These are phyloP conservation scores for pig (Sus scrofa) DNA, from an alignment of 2,113 vertebrate species.

Conservation along the genomic window T2T-Sscrofa CM000818.6:83480501-83481000, in stretches of 20 bases:
- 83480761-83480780: background rate
- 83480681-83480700: background rate
- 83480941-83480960: background rate
- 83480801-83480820: constrained; percentile 5
- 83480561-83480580: background rate
- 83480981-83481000: background rate
- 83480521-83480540: background rate
- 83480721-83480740: background rate
- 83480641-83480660: background rate
- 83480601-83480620: background rate
- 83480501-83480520: background rate
- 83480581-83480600: background rate
- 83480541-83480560: background rate
- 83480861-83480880: background rate
- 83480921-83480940: background rate
- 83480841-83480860: background rate
- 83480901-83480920: background rate
- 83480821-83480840: background rate
- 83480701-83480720: background rate
- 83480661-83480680: background rate
- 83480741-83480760: background rate
- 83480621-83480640: background rate
- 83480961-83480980: background rate
- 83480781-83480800: background rate
- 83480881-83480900: background rate